phyloP scores from a whole-genome alignment of 2,113 vertebrate genomes.

The Amblyornis subalaris region DNA sequence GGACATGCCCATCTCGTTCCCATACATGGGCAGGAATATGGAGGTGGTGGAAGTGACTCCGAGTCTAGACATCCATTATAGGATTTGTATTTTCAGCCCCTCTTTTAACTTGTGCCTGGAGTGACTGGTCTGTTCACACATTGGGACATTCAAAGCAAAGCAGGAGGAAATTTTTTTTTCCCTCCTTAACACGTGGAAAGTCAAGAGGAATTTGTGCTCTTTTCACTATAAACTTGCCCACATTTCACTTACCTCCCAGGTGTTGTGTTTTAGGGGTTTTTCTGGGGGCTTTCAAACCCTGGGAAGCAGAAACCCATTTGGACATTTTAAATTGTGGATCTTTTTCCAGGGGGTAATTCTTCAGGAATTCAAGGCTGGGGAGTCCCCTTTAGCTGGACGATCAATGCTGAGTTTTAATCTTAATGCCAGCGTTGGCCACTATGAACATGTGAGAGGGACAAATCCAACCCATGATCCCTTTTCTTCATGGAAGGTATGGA shows the following conservation, averaged over 20 bases:
- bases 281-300: neutral
- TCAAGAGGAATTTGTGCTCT: neutral
- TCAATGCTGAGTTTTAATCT: neutral
- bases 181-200: neutral
- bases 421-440: neutral
- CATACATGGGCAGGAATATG: neutral
- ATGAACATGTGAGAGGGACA: neutral
- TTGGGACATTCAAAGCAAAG: neutral
- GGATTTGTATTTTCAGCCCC: neutral
- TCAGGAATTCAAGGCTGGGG: neutral
- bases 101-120: slow-evolving; percentile 22
- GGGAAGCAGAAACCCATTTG: neutral
- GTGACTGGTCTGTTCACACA: neutral
- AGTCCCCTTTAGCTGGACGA: neutral
- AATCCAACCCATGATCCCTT: neutral
- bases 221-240: neutral
- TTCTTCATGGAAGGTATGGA: neutral
- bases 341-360: neutral
- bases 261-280: neutral
- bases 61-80: slow-evolving; percentile 46
- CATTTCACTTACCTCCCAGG: neutral
- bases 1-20: neutral
- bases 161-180: neutral
- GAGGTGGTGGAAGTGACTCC: neutral
- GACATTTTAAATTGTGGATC: neutral